phyloP scores from a whole-genome alignment of 2,797 vertebrate genomes.

The Furcifer pardalis region DNA sequence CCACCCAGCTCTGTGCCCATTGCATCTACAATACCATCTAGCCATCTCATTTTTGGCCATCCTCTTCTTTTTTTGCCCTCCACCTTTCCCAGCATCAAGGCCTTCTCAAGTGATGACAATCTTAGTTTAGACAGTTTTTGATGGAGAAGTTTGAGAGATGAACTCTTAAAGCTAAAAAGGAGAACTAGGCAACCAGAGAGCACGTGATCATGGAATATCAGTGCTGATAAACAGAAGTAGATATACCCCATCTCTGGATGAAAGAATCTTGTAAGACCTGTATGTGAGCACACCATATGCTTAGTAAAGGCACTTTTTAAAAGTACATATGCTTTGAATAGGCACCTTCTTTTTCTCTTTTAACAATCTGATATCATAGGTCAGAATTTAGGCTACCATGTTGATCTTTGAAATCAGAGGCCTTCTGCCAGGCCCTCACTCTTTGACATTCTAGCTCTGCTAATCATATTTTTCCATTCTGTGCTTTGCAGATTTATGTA shows the following conservation, averaged over 20 bases:
- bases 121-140: not conserved
- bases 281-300: not conserved
- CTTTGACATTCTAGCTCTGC: not conserved
- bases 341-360: not conserved
- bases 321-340: not conserved
- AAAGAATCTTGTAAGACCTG: not conserved
- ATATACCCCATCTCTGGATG: not conserved
- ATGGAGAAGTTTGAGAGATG: not conserved
- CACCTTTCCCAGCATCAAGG: no score
- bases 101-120: no score
- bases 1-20: no score
- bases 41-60: no score
- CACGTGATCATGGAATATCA: not conserved
- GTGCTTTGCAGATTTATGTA: not conserved
- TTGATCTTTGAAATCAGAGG: not conserved
- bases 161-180: not conserved
- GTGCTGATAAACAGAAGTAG: not conserved
- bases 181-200: not conserved
- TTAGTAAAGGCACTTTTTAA: not conserved
- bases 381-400: not conserved
- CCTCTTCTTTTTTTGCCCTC: no score
- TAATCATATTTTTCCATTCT: not conserved
- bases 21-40: no score
- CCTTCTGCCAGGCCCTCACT: not conserved
- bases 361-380: not conserved